phyloP scores from a whole-genome alignment of 2,888 invertebrate genomes.

The Conops quadrifasciatus region DNA sequence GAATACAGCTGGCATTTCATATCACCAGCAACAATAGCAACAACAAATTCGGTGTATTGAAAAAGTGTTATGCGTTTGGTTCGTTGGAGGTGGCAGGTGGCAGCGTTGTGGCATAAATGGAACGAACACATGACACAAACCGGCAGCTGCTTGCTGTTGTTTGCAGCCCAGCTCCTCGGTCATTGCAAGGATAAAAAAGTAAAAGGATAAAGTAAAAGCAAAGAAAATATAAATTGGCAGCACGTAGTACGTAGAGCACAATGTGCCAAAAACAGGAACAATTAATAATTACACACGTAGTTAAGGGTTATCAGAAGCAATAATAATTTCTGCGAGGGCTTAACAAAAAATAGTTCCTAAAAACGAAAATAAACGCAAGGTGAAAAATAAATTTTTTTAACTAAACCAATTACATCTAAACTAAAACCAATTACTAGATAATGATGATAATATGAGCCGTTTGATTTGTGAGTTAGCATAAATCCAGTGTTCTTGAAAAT shows the following conservation, averaged over 20 bases:
- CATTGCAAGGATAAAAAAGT: not conserved
- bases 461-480: not conserved
- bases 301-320: not conserved
- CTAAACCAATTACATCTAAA: not conserved
- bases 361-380: not conserved
- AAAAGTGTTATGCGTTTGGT: not conserved
- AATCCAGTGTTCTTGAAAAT: no score
- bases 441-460: slow-evolving; percentile 12
- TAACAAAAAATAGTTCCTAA: not conserved
- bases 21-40: not conserved
- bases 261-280: not conserved
- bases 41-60: not conserved
- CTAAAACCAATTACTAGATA: no score
- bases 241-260: not conserved
- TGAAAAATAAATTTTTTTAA: not conserved
- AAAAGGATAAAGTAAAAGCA: not conserved
- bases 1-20: no score
- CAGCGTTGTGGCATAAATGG: not conserved
- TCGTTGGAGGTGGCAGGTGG: not conserved
- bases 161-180: not conserved
- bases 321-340: not conserved
- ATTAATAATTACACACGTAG: not conserved
- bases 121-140: not conserved
- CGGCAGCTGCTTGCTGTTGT: not conserved
- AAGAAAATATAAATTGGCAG: not conserved